Evolutionary conservation across 1,140 invertebrate genomes (phyloP).

Genomic region (Solenopsis fugax): DNA sequence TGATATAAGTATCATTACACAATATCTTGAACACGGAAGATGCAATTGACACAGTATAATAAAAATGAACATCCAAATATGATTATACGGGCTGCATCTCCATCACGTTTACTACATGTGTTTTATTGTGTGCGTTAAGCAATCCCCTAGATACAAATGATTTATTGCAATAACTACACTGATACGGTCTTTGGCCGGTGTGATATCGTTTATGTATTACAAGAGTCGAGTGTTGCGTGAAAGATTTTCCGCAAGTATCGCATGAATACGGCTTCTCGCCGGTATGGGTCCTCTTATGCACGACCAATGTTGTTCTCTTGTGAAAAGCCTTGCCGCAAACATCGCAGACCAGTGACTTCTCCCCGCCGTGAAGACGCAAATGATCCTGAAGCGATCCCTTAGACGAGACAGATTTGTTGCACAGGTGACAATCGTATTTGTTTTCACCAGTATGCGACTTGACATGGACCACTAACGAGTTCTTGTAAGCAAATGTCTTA

Average conservation of each 20-base stretch:
- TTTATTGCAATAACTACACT: conserved; percentile 88
- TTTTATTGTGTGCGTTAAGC: conserved; percentile 81
- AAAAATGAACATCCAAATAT: conserved; percentile 1
- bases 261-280: conserved; percentile 93
- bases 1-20: neutral
- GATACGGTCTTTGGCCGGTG: conserved; percentile 89
- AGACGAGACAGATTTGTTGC: conserved; percentile 86
- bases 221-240: conserved; percentile 91
- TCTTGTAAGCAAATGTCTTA: conserved; percentile 85
- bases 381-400: conserved; percentile 87
- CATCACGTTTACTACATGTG: conserved; percentile 69
- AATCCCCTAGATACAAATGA: conserved; percentile 85
- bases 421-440: conserved; percentile 91
- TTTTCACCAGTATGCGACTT: conserved; percentile 90
- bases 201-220: conserved; percentile 90
- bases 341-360: conserved; percentile 88
- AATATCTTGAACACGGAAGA: neutral
- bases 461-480: conserved; percentile 85
- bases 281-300: conserved; percentile 90
- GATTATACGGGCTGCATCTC: conserved; percentile 42
- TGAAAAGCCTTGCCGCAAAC: conserved; percentile 93
- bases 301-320: conserved; percentile 89
- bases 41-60: conserved; percentile 1
- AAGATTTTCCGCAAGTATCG: conserved; percentile 91
- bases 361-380: conserved; percentile 87